A percentile compares a stretch with the other conserved stretches of the same genome.
These are phyloP conservation scores for Pseudonaja textilis DNA, from an alignment of 2,113 vertebrate genomes.

Conservation along the genomic window DNA sequence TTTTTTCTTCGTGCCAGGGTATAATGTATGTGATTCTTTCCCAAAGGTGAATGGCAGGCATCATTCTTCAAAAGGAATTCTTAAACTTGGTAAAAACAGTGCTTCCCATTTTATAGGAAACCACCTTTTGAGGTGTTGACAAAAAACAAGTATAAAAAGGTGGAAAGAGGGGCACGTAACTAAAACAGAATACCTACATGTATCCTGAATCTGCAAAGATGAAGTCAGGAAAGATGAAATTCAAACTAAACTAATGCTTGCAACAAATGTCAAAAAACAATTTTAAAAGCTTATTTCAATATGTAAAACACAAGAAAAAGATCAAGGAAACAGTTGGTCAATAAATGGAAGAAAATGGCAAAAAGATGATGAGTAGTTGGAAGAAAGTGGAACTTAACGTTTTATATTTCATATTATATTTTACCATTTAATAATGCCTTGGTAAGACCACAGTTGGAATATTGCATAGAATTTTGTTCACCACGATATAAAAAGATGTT, in stretches of 20 bases:
- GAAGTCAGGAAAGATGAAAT: not conserved
- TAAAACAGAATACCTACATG: not conserved
- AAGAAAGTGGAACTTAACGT: too few relatives aligned
- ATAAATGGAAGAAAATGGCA: too few relatives aligned
- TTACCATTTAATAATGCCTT: too few relatives aligned
- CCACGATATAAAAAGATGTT: too few relatives aligned
- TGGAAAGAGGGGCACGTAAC: not conserved
- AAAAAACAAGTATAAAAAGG: not conserved
- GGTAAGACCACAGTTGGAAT: too few relatives aligned
- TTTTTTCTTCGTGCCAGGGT: not conserved
- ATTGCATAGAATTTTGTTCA: too few relatives aligned
- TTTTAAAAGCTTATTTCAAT: not conserved
- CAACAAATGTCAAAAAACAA: not conserved
- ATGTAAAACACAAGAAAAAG: too few relatives aligned
- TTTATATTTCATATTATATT: too few relatives aligned
- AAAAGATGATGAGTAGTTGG: too few relatives aligned
- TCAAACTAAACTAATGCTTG: not conserved
- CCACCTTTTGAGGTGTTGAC: not conserved
- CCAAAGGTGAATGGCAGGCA: not conserved
- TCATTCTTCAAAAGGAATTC: not conserved
- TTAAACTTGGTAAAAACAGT: not conserved
- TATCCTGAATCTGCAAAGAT: not conserved
- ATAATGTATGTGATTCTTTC: not conserved
- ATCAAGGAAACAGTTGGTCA: too few relatives aligned
- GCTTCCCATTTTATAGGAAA: not conserved